phyloP scores from a whole-genome alignment of 1,140 invertebrate species.

The Trachymyrmex septentrionalis region DNA sequence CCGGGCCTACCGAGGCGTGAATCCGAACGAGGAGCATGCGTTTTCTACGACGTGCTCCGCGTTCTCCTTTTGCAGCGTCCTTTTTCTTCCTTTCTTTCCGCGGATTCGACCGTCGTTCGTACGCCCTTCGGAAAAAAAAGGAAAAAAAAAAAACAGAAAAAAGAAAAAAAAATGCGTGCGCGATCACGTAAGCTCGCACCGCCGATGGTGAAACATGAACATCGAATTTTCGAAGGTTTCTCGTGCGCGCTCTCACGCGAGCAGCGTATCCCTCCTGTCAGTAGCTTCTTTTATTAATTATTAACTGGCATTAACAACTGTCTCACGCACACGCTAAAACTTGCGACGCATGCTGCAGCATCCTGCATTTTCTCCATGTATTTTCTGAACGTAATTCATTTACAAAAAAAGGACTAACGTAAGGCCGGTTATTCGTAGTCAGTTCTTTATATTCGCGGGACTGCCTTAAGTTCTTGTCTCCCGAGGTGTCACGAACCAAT shows the following conservation, averaged over 20 bases:
- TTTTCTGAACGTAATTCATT: background rate
- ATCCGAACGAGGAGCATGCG: conserved; percentile 62
- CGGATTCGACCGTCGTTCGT: conserved; percentile 8
- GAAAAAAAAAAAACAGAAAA: background rate
- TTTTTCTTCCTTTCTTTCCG: conserved; percentile 9
- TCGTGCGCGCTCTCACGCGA: conserved; percentile 20
- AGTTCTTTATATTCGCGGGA: too few relatives aligned
- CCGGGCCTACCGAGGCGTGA: conserved; percentile 69
- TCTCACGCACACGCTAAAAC: background rate
- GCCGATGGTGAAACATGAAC: conserved; percentile 9
- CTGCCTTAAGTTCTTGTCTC: too few relatives aligned
- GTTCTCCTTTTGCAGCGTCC: background rate
- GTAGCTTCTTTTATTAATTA: conserved; percentile 41
- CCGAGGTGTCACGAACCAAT: too few relatives aligned
- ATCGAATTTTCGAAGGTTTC: background rate
- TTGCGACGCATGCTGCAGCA: background rate
- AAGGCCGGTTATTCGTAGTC: too few relatives aligned
- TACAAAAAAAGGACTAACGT: too few relatives aligned
- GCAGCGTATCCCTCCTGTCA: conserved; percentile 5
- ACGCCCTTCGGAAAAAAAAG: background rate
- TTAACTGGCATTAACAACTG: conserved; percentile 28
- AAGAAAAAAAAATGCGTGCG: conserved; percentile 17
- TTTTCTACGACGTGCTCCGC: conserved; percentile 62
- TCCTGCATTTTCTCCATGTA: background rate
- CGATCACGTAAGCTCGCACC: conserved; percentile 31